Evolutionary conservation across 2,797 vertebrate genomes (phyloP).

Genomic region (Pempheris klunzingeri): DNA sequence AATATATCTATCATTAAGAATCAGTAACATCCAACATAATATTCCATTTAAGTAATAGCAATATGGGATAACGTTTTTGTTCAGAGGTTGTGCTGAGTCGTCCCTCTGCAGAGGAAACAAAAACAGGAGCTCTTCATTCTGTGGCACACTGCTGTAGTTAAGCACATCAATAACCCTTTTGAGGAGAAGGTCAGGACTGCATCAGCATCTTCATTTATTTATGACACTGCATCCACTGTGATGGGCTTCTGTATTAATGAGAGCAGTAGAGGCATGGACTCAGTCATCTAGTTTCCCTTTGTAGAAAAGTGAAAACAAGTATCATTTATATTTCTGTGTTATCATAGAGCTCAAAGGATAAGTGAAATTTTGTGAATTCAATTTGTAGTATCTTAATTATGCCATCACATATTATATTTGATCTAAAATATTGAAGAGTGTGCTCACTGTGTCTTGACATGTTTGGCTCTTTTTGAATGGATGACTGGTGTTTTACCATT

Average conservation of each 20-base stretch:
- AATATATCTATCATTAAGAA: conserved; percentile 35
- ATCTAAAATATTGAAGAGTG: not conserved
- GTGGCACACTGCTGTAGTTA: conserved; percentile 41
- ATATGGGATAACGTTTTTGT: conserved; percentile 3
- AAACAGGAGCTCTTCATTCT: conserved; percentile 33
- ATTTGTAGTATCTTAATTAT: not conserved
- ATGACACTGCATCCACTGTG: conserved; percentile 47
- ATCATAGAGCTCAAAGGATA: not conserved
- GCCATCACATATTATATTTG: not conserved
- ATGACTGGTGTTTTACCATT: conserved; percentile 13
- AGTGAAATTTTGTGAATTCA: not conserved
- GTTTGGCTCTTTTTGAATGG: not conserved
- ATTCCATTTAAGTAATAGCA: conserved; percentile 1
- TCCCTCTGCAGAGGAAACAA: conserved; percentile 48
- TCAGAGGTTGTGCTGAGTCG: conserved; percentile 28
- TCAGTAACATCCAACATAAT: conserved; percentile 11
- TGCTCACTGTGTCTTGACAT: not conserved
- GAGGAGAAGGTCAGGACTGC: conserved; percentile 64
- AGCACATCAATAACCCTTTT: conserved; percentile 61
- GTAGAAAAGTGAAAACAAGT: not conserved
- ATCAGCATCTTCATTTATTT: conserved; percentile 72
- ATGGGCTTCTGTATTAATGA: conserved; percentile 40
- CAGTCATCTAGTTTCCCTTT: conserved; percentile 13
- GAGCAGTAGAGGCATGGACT: conserved; percentile 15
- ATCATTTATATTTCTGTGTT: not conserved